phyloP scores from a whole-genome alignment of 2,888 invertebrate species.

The Plutella xylostella region DNA sequence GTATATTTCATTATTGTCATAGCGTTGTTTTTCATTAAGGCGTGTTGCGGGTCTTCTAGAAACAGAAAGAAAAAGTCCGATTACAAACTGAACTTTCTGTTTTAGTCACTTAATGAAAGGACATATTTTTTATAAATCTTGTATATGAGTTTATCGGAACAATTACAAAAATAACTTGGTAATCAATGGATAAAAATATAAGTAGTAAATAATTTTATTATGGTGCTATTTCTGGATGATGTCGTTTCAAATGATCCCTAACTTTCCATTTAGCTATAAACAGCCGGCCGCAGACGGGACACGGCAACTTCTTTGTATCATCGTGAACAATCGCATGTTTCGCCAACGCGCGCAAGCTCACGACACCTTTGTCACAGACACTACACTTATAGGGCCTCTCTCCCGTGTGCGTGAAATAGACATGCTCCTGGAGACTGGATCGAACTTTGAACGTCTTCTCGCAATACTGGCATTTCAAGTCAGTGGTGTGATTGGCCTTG shows the following conservation, averaged over 20 bases:
- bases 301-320: slow-evolving; percentile 14
- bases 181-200: no score
- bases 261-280: slow-evolving; percentile 9
- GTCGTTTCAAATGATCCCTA: slow-evolving; percentile 12
- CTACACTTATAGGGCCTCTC: slow-evolving; percentile 11
- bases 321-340: slow-evolving; percentile 15
- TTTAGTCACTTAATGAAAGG: no score
- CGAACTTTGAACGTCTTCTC: background rate
- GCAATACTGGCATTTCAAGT: slow-evolving; percentile 29
- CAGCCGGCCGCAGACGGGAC: slow-evolving; percentile 11
- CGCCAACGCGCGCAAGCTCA: slow-evolving; percentile 4
- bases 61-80: slow-evolving; percentile 26
- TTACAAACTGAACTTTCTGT: slow-evolving; percentile 21
- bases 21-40: slow-evolving; percentile 44
- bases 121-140: no score
- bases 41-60: background rate
- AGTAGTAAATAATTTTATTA: no score
- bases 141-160: no score
- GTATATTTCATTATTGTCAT: slow-evolving; percentile 40
- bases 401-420: background rate
- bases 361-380: slow-evolving; percentile 14
- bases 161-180: no score
- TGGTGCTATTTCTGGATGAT: slow-evolving; percentile 18
- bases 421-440: background rate
- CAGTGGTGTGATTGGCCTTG: background rate